A percentile compares a stretch with the other conserved stretches of the same genome.
These are phyloP conservation scores for Rotaria macrura DNA, from an alignment of 2,888 invertebrate genomes.

Conservation along the genomic window DNA sequence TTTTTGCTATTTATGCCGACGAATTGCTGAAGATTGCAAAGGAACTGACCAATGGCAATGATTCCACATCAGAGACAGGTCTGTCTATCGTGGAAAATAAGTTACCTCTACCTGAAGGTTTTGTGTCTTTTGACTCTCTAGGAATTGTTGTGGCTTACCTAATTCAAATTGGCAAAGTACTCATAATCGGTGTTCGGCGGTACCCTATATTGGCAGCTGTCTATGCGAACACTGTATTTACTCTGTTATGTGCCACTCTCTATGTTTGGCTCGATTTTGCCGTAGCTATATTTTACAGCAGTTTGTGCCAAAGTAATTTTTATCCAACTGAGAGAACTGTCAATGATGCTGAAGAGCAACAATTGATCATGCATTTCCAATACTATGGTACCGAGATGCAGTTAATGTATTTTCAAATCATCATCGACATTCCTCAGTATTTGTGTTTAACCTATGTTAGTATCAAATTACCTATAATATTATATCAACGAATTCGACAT, in stretches of 20 bases:
- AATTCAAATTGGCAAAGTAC: not conserved
- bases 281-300: not conserved
- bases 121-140: not conserved
- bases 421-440: not conserved
- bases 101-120: too few relatives aligned
- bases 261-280: not conserved
- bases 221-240: not conserved
- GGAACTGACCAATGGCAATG: too few relatives aligned
- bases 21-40: too few relatives aligned
- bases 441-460: not conserved
- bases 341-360: not conserved
- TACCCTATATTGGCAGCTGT: not conserved
- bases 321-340: not conserved
- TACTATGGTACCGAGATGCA: not conserved
- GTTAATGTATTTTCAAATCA: not conserved
- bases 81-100: too few relatives aligned
- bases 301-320: not conserved
- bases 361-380: not conserved
- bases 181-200: not conserved
- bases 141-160: not conserved
- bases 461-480: not conserved
- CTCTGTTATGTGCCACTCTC: not conserved
- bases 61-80: too few relatives aligned
- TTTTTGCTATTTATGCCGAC: too few relatives aligned
- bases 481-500: not conserved